A percentile compares a stretch with the other conserved stretches of the same genome.
These are phyloP conservation scores for Portevinia maculata DNA, from an alignment of 2,888 invertebrate species.

Conservation along the genomic window DNA sequence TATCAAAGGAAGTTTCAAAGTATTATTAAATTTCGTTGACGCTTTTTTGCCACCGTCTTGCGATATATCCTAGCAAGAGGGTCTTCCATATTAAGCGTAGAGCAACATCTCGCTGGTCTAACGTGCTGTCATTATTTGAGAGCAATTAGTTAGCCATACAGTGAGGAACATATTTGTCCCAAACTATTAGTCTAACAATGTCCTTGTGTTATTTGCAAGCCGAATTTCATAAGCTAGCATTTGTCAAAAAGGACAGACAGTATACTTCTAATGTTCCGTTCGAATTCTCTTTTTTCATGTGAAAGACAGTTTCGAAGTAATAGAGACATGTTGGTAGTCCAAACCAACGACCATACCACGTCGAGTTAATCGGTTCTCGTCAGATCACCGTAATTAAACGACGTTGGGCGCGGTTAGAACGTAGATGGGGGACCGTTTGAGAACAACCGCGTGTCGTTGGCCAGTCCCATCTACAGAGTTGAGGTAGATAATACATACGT, in stretches of 20 bases:
- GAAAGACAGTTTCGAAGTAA: constrained; percentile 18
- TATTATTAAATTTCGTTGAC: not conserved
- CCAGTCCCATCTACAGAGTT: no score
- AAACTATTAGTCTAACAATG: constrained; percentile 56
- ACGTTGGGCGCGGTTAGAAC: no score
- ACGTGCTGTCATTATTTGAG: not conserved
- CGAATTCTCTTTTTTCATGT: constrained; percentile 76
- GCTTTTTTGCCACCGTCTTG: constrained; percentile 51
- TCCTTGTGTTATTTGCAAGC: constrained; percentile 81
- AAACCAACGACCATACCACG: no score
- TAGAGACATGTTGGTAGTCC: no score
- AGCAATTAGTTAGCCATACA: not conserved
- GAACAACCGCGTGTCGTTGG: no score
- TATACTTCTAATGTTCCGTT: constrained; percentile 78
- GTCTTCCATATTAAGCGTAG: constrained; percentile 49
- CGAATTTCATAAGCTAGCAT: constrained; percentile 76
- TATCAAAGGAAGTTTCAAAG: constrained; percentile 13
- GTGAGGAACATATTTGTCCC: constrained; percentile 13
- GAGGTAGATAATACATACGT: no score
- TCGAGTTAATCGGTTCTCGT: no score
- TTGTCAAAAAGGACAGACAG: constrained; percentile 81
- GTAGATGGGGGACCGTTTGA: no score
- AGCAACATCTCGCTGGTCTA: constrained; percentile 38
- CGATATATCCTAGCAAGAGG: constrained; percentile 27
- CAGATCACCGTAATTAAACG: no score